Evolutionary conservation across 2,797 vertebrate genomes (phyloP).

Genomic region (Sebastes matsubarae): DNA sequence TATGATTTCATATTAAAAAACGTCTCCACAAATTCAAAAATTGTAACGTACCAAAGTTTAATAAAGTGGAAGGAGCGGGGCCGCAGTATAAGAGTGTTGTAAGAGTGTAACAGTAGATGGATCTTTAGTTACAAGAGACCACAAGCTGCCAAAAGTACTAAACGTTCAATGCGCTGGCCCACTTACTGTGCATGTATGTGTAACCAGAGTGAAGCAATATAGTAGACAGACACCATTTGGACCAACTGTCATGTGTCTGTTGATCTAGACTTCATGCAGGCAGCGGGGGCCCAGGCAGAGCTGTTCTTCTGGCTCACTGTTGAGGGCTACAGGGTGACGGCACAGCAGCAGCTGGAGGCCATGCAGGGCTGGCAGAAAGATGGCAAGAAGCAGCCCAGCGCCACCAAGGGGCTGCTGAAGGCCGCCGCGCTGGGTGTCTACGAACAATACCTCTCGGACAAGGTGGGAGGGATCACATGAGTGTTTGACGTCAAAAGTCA

Average conservation of each 20-base stretch:
- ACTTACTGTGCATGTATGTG: neutral
- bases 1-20: no score
- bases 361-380: slow-evolving; percentile 90
- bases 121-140: neutral
- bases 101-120: neutral
- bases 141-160: neutral
- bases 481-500: neutral
- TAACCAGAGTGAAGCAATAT: neutral
- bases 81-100: neutral
- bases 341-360: slow-evolving; percentile 96
- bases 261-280: slow-evolving; percentile 96
- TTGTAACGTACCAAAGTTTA: neutral
- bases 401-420: slow-evolving; percentile 94
- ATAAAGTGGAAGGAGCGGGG: neutral
- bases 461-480: slow-evolving; percentile 78
- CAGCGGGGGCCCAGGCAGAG: slow-evolving; percentile 95
- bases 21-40: neutral
- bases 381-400: slow-evolving; percentile 90
- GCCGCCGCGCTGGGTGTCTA: slow-evolving; percentile 95
- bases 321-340: slow-evolving; percentile 97
- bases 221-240: neutral
- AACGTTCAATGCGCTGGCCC: neutral
- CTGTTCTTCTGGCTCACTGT: slow-evolving; percentile 99
- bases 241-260: slow-evolving; percentile 17
- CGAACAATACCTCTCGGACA: slow-evolving; percentile 98